Evolutionary conservation across 2,888 invertebrate genomes (phyloP), one percentile per base, ranked within the genome.

Genomic region (Dascillus cervinus): DNA sequence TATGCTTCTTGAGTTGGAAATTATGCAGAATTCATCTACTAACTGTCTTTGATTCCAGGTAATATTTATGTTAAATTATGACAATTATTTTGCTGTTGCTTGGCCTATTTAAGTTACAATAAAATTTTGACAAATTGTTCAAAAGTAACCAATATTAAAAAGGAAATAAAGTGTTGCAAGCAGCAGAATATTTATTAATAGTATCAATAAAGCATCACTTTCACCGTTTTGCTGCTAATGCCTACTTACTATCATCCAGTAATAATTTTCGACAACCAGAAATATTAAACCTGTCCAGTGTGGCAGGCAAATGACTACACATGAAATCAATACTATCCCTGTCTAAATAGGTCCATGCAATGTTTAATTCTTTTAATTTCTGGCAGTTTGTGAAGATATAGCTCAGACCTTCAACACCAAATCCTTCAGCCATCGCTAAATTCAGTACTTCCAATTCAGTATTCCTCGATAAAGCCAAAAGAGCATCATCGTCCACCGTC

Each of bases 231-330:
- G n/a, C n/a, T n/a, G n/a, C n/a, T n/a, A 29, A 10, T 19, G 3
- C 6, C 31, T 34, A 53, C 80, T 75, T 64, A 88, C 87, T 75
- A 11, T 77, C 71, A 58, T 92, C 86, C 3, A 71, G 74, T 49
- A 92, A 67, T 0, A 77, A 72, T 58, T 77, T 78, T 26, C 88
- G 70, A 34, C 87, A 88, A 0, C 94, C 94, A 29, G 86, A 81
- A 2, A 92, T 56, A 57, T 92, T 92, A 1, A 94, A 67, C 33
- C 86, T 67, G 49, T 77, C 75, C 34, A 92, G 53, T 24, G 74
- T 70, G 2, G 66, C 53, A 0, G 89, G 81, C 20, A 85, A 59
- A 51, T 72, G 66, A 12, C 67, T 60, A 44, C 79, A 76, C 2
- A 85, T 53, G 25, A 71, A 67, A 3, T 73, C 62, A 13, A 90